Conservation (phyloP, 2,888 invertebrate genomes). For the Sesia bembeciformis region DNA sequence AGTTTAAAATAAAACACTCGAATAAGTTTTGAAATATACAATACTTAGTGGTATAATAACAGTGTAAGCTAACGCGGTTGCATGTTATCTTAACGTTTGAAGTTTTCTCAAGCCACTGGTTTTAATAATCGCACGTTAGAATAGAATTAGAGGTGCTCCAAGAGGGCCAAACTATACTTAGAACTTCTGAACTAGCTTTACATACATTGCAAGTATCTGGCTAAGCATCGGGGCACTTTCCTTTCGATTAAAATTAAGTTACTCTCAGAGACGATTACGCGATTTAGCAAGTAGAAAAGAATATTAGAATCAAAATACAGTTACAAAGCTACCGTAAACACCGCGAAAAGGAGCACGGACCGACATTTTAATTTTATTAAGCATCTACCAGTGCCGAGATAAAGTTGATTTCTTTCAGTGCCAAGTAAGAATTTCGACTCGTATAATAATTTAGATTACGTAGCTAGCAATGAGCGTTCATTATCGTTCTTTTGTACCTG, state of each 20-base stretch:
- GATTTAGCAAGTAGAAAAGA: constrained; percentile 27
- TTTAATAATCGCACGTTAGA: constrained; percentile 24
- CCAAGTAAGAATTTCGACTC: constrained; percentile 70
- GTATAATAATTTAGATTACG: constrained; percentile 75
- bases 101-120: constrained; percentile 18
- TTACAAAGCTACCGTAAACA: constrained; percentile 52
- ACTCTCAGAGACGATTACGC: constrained; percentile 26
- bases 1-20: constrained; percentile 8
- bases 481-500: constrained; percentile 75
- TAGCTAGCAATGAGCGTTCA: constrained; percentile 73
- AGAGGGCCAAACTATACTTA: constrained; percentile 15
- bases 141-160: constrained; percentile 11
- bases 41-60: not conserved
- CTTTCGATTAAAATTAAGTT: constrained; percentile 21
- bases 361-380: constrained; percentile 71
- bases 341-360: constrained; percentile 42
- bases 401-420: constrained; percentile 71
- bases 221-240: constrained; percentile 9
- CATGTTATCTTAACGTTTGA: constrained; percentile 15
- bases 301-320: constrained; percentile 57
- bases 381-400: constrained; percentile 60
- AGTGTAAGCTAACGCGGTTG: not conserved
- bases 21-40: not conserved
- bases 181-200: constrained; percentile 21
- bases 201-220: constrained; percentile 17